Base-by-base conservation (phyloP, 2,888 invertebrate species). In the Lycocerus yunnanus region DNA sequence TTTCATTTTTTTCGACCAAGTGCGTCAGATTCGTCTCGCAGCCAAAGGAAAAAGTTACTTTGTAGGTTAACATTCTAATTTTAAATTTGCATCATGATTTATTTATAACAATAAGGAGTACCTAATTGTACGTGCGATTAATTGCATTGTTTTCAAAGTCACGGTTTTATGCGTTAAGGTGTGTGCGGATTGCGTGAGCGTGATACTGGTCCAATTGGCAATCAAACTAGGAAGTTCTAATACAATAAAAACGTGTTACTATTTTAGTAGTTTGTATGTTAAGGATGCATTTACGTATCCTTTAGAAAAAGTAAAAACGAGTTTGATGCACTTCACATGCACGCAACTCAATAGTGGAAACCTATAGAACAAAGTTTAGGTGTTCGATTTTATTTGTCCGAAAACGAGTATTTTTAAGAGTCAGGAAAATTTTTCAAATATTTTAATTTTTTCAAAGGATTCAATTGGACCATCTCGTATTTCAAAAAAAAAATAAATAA, bases 171-270 rank as follows among this genome's bases (percentile, higher is more conserved):
- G 80, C 80, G 79, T 63, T 78, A 78, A 80, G 80, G 82, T 81
- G 83, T 80, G 78, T 79, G 79, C 76, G 74, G 75, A 73, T 78
- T 82, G 80, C 80, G 78, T 82, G 81, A 81, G 81, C 82, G 82
- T 82, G 83, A 83, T 82, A 83, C 81, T 83, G 83, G 82, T 82
- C 84, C 82, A 84, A 84, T 84, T 84, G 83, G 83, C 83, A 83
- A 82, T 78, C 78, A 78, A 80, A 83, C 83, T 80, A 84, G 84
- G 83, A 83, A 83, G 79, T 76, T 43, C 68, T 59, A 20, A 59
- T 58, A 43, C 43, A 43, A 43, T 63, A 63, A 63, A 72, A 75
- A 71, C 75, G 72, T 75, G 76, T 74, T 77, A 73, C 68, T 76
- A 75, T 78, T 74, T 73, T 76, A 72, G 77, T 75, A 74, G 74